Base-by-base conservation (phyloP, 2,797 vertebrate species). In the Galagoides demidoff region DNA sequence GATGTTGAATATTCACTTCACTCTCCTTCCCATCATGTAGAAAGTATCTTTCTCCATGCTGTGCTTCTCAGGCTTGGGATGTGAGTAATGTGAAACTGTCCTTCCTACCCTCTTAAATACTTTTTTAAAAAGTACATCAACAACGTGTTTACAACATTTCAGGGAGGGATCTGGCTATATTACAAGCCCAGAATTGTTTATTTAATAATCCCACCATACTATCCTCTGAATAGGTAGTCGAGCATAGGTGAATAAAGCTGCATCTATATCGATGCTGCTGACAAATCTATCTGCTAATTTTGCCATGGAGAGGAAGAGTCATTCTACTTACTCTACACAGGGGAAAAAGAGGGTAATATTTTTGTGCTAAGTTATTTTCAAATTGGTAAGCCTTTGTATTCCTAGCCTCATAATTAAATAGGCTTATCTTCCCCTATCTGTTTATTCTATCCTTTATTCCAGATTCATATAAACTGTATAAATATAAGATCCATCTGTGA, bases 281-380 rank as follows among this genome's bases (percentile, higher is more conserved):
- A 71, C 16, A 73, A 49, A 9, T 74, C 13, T 63, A 34, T 77
- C 27, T 31, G 64, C 16, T 84, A 45, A 66, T 77, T 70, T 83
- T 90, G 1, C 64, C n/a, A 83, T 73, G 61, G 14, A 39, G 34
- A 79, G 29, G 6, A 11, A 57, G 22, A 66, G n/a, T 64, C 34
- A 37, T 52, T 39, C 7, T 70, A 73, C 77, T 84, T 86, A 76
- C 19, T 63, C 39, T 31, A 76, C 2, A 45, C 1, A 37, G 20
- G 73, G 7, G 13, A 16, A 85, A 78, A 20, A 25, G 20, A 8
- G 3, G 37, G 22, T 82, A 25, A 55, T 77, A 2, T 43, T 71
- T 90, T 79, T 71, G 43, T 61, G 52, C 43, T 84, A 84, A 91
- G 61, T 88, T 90, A 66, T 61, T 64, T 71, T 61, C 27, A 88